Percentiles rank a stretch among this genome's conserved stretches.
These are phyloP conservation scores for Hystrix cristata DNA, from an alignment of 2,113 vertebrate species.

Conservation along the genomic window DNA sequence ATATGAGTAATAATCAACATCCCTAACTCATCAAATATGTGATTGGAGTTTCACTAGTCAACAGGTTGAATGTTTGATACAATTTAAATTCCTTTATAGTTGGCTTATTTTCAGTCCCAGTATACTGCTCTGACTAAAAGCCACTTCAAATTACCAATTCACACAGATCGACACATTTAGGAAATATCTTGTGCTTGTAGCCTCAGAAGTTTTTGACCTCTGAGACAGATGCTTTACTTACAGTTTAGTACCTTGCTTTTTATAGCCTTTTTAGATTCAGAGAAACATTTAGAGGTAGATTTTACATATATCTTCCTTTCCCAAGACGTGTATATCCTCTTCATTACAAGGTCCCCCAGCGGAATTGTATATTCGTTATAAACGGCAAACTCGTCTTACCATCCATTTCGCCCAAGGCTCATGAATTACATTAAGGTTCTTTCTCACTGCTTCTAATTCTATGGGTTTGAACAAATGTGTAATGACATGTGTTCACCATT, in stretches of 20 bases:
- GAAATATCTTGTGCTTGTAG: background rate
- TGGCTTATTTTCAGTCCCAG: background rate
- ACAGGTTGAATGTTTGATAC: background rate
- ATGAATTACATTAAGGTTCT: background rate
- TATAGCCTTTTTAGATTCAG: background rate
- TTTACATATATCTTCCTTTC: background rate
- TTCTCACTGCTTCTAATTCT: background rate
- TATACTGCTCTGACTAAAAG: background rate
- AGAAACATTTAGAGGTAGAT: background rate
- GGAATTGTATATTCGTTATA: background rate
- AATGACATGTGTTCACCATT: background rate
- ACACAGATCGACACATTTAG: background rate
- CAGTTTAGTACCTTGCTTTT: background rate
- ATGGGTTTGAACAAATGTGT: background rate
- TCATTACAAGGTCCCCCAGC: background rate
- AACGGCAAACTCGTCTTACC: too few relatives aligned
- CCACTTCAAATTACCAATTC: background rate
- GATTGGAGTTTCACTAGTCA: background rate
- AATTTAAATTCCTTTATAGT: background rate
- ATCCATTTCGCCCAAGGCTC: background rate
- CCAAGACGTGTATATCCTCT: fast-evolving
- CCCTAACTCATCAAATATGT: background rate
- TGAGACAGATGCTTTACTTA: background rate
- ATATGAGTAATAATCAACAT: background rate
- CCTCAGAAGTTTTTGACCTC: background rate